Percentiles rank a stretch among this genome's conserved stretches.
Conservation (phyloP, 2,888 invertebrate species). For the Drosophila phalerata region DNA sequence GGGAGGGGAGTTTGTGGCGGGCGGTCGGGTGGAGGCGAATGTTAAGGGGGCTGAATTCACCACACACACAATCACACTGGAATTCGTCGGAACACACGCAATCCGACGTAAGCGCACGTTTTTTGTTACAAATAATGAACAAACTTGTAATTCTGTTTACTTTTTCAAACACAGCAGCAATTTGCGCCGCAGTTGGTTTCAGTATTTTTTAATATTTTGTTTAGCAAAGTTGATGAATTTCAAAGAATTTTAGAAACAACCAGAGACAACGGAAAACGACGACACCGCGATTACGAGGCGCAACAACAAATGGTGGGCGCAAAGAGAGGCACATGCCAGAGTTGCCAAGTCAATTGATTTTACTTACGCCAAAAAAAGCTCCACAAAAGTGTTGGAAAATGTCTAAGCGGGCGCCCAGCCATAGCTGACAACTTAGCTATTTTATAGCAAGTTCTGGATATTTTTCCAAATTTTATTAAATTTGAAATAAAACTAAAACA, state of each 20-base stretch:
- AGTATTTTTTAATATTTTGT: slow-evolving; percentile 36
- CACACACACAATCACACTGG: slow-evolving; percentile 67
- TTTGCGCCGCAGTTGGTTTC: slow-evolving; percentile 39
- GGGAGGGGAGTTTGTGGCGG: not conserved
- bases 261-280: slow-evolving; percentile 67
- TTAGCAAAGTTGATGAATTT: slow-evolving; percentile 51
- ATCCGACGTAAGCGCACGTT: slow-evolving; percentile 79
- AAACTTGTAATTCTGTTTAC: slow-evolving; percentile 42
- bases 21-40: slow-evolving; percentile 14
- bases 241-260: slow-evolving; percentile 56
- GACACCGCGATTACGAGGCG: slow-evolving; percentile 71
- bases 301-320: slow-evolving; percentile 67
- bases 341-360: slow-evolving; percentile 37
- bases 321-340: slow-evolving; percentile 48
- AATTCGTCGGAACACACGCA: slow-evolving; percentile 50
- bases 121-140: slow-evolving; percentile 39
- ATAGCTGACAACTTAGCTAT: too few relatives aligned
- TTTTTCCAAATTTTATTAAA: too few relatives aligned
- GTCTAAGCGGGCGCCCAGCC: not conserved
- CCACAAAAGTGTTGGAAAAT: slow-evolving; percentile 37
- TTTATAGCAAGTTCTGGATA: too few relatives aligned
- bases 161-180: slow-evolving; percentile 30
- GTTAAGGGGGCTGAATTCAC: slow-evolving; percentile 66
- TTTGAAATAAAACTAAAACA: too few relatives aligned
- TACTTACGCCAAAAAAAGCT: slow-evolving; percentile 57